Evolutionary conservation across 2,888 invertebrate genomes (phyloP).

Genomic region (Blomia tropicalis): DNA sequence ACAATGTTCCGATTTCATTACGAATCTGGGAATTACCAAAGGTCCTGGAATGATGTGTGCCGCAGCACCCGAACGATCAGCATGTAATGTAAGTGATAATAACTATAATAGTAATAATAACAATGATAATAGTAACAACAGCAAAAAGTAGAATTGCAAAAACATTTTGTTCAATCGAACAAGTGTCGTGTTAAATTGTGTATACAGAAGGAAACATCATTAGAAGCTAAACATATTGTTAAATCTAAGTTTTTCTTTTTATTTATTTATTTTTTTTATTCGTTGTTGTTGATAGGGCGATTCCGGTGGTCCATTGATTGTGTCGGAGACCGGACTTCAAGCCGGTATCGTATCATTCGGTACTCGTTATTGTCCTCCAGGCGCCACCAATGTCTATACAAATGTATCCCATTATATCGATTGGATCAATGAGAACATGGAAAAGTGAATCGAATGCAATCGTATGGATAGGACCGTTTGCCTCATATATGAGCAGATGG

Average conservation of each 20-base stretch:
- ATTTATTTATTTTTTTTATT: neutral
- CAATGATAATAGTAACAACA: too few species aligned
- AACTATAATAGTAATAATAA: too few species aligned
- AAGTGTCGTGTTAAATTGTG: too few species aligned
- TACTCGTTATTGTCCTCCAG: slow-evolving; percentile 5
- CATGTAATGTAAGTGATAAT: slow-evolving; percentile 12
- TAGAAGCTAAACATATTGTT: too few species aligned
- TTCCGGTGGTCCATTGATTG: neutral
- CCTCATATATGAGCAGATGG: too few species aligned
- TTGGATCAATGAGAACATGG: slow-evolving; percentile 3
- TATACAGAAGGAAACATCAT: too few species aligned
- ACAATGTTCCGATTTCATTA: neutral
- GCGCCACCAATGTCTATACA: slow-evolving; percentile 3
- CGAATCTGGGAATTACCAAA: neutral
- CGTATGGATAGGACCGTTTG: too few species aligned
- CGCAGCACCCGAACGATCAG: neutral
- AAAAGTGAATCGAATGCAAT: neutral
- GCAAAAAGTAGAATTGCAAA: too few species aligned
- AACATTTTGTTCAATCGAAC: too few species aligned
- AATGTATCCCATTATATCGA: slow-evolving; percentile 1
- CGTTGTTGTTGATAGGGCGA: slow-evolving; percentile 3
- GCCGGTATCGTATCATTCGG: slow-evolving; percentile 10
- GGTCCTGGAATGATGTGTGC: slow-evolving; percentile 5
- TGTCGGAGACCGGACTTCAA: neutral
- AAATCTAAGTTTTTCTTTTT: neutral